These are phyloP conservation scores for Antechinus flavipes DNA, from an alignment of 2,113 vertebrate species.

Conservation along the genomic window DNA sequence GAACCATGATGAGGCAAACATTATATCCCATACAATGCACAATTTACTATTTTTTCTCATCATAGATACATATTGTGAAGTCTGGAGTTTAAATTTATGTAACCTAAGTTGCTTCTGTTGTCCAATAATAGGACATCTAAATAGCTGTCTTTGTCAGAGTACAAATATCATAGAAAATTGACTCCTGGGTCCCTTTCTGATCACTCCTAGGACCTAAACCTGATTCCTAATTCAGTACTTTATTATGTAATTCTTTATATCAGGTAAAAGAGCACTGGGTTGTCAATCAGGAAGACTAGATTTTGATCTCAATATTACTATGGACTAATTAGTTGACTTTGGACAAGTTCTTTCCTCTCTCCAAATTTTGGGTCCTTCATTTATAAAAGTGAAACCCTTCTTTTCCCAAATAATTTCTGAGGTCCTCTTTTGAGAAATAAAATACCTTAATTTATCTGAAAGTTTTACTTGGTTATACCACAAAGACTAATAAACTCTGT, in stretches of 20 bases:
- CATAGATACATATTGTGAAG: not conserved
- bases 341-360: not conserved
- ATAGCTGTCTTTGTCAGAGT: not conserved
- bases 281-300: not conserved
- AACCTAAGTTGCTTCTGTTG: not conserved
- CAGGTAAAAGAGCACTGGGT: not conserved
- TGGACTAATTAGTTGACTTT: not conserved
- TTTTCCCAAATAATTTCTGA: not conserved
- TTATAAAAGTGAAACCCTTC: not conserved
- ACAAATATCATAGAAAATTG: not conserved
- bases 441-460: not conserved
- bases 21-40: not conserved
- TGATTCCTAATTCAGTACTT: not conserved
- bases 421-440: not conserved
- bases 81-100: not conserved
- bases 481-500: not conserved
- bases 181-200: not conserved
- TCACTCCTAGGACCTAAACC: not conserved
- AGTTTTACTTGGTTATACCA: not conserved
- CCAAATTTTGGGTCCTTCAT: not conserved
- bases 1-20: not conserved
- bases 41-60: not conserved
- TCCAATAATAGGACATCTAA: not conserved
- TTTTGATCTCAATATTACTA: not conserved
- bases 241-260: not conserved